Conservation (phyloP, 2,888 invertebrate genomes). For the Actias luna region DNA sequence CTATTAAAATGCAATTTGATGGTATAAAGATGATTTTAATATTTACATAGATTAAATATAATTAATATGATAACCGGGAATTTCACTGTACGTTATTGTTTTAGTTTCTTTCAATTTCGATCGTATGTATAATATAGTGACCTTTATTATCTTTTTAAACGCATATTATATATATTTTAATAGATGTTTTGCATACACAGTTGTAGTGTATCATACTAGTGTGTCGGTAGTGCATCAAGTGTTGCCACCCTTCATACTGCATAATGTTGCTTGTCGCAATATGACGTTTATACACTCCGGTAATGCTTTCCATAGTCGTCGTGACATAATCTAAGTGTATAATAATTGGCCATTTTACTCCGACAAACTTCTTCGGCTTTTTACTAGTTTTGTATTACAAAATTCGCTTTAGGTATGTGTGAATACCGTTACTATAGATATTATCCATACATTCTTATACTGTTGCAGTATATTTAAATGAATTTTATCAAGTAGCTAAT, state of each 20-base stretch:
- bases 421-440: too few species aligned
- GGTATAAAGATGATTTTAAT: background rate
- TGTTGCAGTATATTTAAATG: too few species aligned
- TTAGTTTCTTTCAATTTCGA: background rate
- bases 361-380: constrained; percentile 1
- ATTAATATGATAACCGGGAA: background rate
- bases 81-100: background rate
- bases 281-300: background rate
- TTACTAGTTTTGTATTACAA: background rate
- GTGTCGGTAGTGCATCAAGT: background rate
- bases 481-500: too few species aligned
- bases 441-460: too few species aligned
- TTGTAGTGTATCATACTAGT: background rate
- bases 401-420: background rate
- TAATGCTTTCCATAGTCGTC: constrained; percentile 3
- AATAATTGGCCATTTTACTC: constrained; percentile 5
- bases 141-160: background rate
- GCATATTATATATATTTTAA: background rate
- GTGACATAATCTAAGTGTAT: constrained; percentile 9
- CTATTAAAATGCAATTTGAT: background rate
- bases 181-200: background rate
- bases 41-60: background rate
- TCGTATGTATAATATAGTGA: background rate
- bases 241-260: background rate
- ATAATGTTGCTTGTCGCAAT: background rate